Evolutionary conservation across 2,797 vertebrate species (phyloP).

Genomic region (Hypotaenidia philippensis): DNA sequence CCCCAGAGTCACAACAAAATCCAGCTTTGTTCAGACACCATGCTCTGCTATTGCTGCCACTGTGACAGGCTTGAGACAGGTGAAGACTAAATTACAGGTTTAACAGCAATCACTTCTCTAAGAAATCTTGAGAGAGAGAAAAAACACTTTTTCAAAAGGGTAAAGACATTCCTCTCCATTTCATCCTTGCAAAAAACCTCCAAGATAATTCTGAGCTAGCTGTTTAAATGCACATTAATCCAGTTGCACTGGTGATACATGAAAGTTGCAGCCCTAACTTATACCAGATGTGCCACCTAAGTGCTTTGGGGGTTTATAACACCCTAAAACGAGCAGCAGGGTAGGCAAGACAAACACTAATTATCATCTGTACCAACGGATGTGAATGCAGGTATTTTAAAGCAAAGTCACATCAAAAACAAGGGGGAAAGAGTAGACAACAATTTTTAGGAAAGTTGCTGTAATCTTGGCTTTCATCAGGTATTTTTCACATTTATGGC

Average conservation of each 20-base stretch:
- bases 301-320: neutral
- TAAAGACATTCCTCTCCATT: neutral
- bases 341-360: neutral
- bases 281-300: neutral
- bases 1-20: neutral
- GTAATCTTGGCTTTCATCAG: neutral
- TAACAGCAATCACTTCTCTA: neutral
- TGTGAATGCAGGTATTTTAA: neutral
- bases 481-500: neutral
- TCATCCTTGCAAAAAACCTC: neutral
- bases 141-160: neutral
- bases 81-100: neutral
- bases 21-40: neutral
- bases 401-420: neutral
- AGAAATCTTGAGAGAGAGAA: neutral
- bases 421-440: neutral
- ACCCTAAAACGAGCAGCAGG: neutral
- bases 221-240: neutral
- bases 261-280: neutral
- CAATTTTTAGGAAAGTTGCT: neutral
- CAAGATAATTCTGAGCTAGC: neutral
- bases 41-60: neutral
- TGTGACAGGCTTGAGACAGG: neutral
- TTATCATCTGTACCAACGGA: neutral
- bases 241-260: neutral